These are phyloP conservation scores for Drosophila kanapiae DNA, from an alignment of 1,140 invertebrate species.

Conservation along the genomic window DNA sequence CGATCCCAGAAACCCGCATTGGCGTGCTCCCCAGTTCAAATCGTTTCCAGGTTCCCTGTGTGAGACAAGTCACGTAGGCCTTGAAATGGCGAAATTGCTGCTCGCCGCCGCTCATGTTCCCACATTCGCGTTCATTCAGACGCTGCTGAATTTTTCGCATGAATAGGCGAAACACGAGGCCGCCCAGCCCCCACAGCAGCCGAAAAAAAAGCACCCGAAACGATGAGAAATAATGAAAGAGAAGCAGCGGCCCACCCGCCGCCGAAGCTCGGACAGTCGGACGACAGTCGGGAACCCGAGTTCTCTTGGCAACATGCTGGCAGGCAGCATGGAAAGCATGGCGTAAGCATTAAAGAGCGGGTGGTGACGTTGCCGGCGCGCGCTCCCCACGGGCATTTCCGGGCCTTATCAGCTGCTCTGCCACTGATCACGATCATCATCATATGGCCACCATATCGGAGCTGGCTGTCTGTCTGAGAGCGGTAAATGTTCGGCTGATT, in stretches of 20 bases:
- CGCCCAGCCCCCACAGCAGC: conserved; percentile 58
- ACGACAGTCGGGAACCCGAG: conserved; percentile 14
- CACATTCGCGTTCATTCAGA: conserved; percentile 65
- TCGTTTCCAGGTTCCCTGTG: conserved; percentile 55
- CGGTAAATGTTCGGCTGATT: conserved; percentile 32
- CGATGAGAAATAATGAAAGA: conserved; percentile 24
- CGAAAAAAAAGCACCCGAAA: conserved; percentile 46
- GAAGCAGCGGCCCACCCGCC: conserved; percentile 5
- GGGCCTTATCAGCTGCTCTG: conserved; percentile 30
- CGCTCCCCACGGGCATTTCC: conserved; percentile 52
- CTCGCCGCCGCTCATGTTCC: conserved; percentile 35
- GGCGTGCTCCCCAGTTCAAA: conserved; percentile 47
- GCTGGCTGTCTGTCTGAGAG: conserved; percentile 15
- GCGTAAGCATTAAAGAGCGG: conserved; percentile 48
- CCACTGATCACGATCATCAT: conserved; percentile 16
- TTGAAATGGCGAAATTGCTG: conserved; percentile 76
- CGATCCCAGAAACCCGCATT: conserved; percentile 29
- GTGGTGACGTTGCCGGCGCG: conserved; percentile 41
- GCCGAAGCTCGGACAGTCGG: conserved; percentile 10
- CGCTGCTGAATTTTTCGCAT: conserved; percentile 70
- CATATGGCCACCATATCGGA: conserved; percentile 22
- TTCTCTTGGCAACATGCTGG: conserved; percentile 51
- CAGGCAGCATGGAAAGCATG: conserved; percentile 17
- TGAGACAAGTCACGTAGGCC: conserved; percentile 81
- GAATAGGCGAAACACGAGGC: conserved; percentile 73